phyloP scores from a whole-genome alignment of 2,888 invertebrate genomes.

The Ochlodes sylvanus region DNA sequence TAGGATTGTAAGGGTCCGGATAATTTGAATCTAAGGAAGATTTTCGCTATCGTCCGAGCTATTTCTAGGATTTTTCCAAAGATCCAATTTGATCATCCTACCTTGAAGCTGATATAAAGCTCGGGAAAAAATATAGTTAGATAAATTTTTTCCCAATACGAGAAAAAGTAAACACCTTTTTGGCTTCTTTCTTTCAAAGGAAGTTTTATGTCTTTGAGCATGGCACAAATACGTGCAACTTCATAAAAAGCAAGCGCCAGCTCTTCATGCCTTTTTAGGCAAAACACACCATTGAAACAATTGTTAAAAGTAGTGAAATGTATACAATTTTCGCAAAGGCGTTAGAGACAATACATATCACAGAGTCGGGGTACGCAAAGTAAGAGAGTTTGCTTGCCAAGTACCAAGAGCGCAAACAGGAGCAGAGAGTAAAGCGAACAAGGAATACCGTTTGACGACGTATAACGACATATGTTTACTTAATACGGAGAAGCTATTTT shows the following conservation, averaged over 20 bases:
- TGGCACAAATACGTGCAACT: neutral
- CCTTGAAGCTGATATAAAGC: too few relatives aligned
- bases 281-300: slow-evolving; percentile 37
- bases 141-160: too few relatives aligned
- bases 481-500: slow-evolving; percentile 26
- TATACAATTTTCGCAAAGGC: slow-evolving; percentile 69
- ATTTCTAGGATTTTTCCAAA: too few relatives aligned
- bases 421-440: slow-evolving; percentile 67
- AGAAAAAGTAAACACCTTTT: too few relatives aligned
- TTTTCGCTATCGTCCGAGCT: too few relatives aligned
- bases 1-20: too few relatives aligned
- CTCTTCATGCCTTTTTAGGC: slow-evolving; percentile 22
- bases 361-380: slow-evolving; percentile 72
- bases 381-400: slow-evolving; percentile 76
- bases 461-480: slow-evolving; percentile 7
- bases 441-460: slow-evolving; percentile 41
- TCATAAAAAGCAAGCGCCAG: slow-evolving; percentile 2
- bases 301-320: slow-evolving; percentile 60
- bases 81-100: too few relatives aligned
- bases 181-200: neutral
- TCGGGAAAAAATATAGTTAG: too few relatives aligned
- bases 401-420: slow-evolving; percentile 77
- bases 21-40: too few relatives aligned
- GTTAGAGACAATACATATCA: slow-evolving; percentile 73
- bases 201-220: neutral